Percentiles rank a stretch among this genome's conserved stretches.
phyloP scores from a whole-genome alignment of 2,888 invertebrate species.

The Chrysolina oricalcia region DNA sequence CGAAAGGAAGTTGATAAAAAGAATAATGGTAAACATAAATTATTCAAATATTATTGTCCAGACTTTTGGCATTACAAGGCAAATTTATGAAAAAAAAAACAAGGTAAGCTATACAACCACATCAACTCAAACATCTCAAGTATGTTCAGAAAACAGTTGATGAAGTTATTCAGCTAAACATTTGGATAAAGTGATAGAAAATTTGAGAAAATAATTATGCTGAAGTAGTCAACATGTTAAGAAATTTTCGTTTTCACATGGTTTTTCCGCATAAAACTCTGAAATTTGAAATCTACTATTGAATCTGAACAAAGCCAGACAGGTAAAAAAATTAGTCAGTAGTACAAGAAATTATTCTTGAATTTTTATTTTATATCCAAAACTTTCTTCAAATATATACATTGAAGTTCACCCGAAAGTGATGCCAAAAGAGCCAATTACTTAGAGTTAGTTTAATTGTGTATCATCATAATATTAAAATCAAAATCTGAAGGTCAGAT shows the following conservation, averaged over 20 bases:
- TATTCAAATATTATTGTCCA: conserved; percentile 24
- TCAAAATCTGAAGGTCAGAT: background rate
- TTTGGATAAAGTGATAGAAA: background rate
- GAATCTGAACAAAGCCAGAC: background rate
- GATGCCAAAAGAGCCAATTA: conserved; percentile 8
- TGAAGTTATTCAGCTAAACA: background rate
- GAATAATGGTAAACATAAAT: background rate
- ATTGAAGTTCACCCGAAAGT: conserved; percentile 31
- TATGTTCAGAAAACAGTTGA: conserved; percentile 4
- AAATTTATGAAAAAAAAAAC: background rate
- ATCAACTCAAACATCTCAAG: background rate
- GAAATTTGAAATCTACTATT: background rate
- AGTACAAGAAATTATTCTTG: background rate
- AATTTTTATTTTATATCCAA: conserved; percentile 39
- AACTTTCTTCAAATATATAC: conserved; percentile 39
- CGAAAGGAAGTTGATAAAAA: background rate
- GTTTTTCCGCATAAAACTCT: no score
- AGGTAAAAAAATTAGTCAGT: background rate
- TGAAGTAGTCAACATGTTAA: no score
- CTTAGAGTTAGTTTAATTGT: background rate
- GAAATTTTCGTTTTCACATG: no score
- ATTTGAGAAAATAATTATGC: no score
- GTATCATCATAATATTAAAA: conserved; percentile 12
- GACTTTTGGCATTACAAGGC: background rate
- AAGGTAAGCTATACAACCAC: background rate